Evolutionary conservation across 2,888 invertebrate species (phyloP).

Genomic region (Dendrolimus pini): DNA sequence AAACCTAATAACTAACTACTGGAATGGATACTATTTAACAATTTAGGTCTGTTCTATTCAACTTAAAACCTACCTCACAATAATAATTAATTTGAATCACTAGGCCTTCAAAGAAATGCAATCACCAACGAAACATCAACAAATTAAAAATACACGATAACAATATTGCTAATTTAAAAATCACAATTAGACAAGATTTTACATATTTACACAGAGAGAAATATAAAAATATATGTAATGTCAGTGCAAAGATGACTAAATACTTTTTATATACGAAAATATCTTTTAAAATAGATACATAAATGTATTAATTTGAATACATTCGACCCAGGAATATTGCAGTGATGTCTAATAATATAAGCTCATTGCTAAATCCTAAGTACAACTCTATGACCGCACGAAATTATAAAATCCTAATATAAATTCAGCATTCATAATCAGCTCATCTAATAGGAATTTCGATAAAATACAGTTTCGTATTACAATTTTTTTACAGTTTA

Average conservation of each 20-base stretch:
- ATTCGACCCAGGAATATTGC: not conserved
- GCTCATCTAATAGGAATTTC: no score
- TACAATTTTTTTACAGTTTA: no score
- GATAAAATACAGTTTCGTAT: no score
- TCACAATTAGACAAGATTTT: slow-evolving; percentile 47
- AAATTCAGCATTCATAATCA: no score
- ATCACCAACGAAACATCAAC: slow-evolving; percentile 11
- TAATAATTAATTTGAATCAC: slow-evolving; percentile 5
- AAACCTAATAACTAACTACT: slow-evolving; percentile 10
- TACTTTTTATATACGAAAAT: slow-evolving; percentile 1
- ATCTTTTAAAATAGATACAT: not conserved
- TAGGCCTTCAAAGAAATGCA: not conserved
- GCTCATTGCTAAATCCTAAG: not conserved
- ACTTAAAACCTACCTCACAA: slow-evolving; percentile 14
- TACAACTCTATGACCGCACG: not conserved
- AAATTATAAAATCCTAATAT: no score
- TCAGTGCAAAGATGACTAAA: slow-evolving; percentile 22
- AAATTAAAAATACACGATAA: slow-evolving; percentile 9
- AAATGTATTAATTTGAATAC: not conserved
- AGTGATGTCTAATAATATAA: not conserved
- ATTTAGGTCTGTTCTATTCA: slow-evolving; percentile 9
- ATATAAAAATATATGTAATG: slow-evolving; percentile 41
- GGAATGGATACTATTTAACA: slow-evolving; percentile 18
- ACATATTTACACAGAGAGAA: slow-evolving; percentile 56
- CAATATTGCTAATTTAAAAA: slow-evolving; percentile 31